Conservation (phyloP, 2,888 invertebrate genomes). For the Eutolmus rufibarbis region DNA sequence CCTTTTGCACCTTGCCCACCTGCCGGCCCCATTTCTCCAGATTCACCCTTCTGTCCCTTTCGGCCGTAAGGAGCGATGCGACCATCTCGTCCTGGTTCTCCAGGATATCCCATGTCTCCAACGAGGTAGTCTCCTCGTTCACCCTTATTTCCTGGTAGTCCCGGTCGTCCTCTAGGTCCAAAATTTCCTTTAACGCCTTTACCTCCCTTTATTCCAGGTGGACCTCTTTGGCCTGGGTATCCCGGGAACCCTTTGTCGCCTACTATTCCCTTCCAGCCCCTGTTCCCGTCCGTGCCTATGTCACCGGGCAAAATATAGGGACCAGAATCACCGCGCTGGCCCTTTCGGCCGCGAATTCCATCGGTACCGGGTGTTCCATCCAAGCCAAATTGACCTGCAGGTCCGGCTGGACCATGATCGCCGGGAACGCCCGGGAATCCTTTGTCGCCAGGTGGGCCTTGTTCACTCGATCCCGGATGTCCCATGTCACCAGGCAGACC, state of each 20-base stretch:
- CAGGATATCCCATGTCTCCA: constrained; percentile 59
- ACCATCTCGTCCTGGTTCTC: constrained; percentile 62
- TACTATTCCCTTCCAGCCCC: constrained; percentile 61
- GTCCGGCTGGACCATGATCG: constrained; percentile 70
- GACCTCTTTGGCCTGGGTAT: constrained; percentile 62
- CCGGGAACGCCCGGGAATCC: constrained; percentile 75
- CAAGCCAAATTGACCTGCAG: constrained; percentile 66
- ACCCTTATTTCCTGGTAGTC: constrained; percentile 66
- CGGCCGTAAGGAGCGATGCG: constrained; percentile 57
- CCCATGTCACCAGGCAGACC: constrained; percentile 68
- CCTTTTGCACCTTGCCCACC: constrained; percentile 63
- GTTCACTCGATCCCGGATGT: constrained; percentile 61
- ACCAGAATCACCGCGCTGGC: constrained; percentile 62
- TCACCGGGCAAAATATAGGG: constrained; percentile 60
- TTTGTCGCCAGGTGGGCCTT: constrained; percentile 70
- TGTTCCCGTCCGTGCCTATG: constrained; percentile 59
- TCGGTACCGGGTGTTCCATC: constrained; percentile 61
- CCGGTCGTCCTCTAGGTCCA: constrained; percentile 68
- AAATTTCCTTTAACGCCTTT: constrained; percentile 67
- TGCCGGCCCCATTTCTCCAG: constrained; percentile 57
- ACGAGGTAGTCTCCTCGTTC: constrained; percentile 59
- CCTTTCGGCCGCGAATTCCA: constrained; percentile 61
- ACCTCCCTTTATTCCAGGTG: constrained; percentile 65
- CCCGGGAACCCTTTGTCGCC: constrained; percentile 67
- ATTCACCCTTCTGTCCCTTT: constrained; percentile 63